phyloP scores from a whole-genome alignment of 2,888 invertebrate species.

The Aphidoletes aphidimyza region DNA sequence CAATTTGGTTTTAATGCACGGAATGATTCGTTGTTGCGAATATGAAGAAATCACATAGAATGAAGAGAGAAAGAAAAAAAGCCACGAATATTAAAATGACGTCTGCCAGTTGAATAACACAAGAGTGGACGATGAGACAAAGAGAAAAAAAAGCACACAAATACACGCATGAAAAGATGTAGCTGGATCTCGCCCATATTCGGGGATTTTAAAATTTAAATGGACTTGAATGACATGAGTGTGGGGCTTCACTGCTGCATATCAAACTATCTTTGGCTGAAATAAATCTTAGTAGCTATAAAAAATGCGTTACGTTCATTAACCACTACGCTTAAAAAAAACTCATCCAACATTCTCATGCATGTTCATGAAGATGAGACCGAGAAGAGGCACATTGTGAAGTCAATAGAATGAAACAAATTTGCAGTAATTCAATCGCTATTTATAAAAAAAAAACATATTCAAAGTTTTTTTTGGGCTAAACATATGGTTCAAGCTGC shows the following conservation, averaged over 20 bases:
- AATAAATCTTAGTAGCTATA: background rate
- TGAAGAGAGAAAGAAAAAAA: background rate
- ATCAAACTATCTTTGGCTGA: background rate
- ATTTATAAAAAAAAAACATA: conserved; percentile 2
- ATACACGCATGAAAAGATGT: background rate
- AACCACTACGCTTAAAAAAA: background rate
- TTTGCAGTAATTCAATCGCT: conserved; percentile 23
- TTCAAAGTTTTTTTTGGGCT: background rate
- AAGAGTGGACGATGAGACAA: background rate
- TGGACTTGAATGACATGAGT: conserved; percentile 26
- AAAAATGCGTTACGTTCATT: background rate
- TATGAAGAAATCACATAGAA: background rate
- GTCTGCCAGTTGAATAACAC: conserved; percentile 34
- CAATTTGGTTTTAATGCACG: conserved; percentile 37
- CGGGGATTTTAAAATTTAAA: conserved; percentile 39
- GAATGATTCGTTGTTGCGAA: background rate
- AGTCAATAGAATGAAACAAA: conserved; percentile 11
- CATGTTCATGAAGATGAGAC: background rate
- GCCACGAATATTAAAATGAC: conserved; percentile 10
- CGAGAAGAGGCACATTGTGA: background rate
- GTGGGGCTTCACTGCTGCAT: conserved; percentile 41
- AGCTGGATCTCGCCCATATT: conserved; percentile 26
- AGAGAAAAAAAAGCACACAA: background rate
- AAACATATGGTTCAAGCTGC: background rate
- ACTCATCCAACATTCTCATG: background rate